Evolutionary conservation across 2,888 invertebrate species (phyloP).

Genomic region (Agriopis marginaria): DNA sequence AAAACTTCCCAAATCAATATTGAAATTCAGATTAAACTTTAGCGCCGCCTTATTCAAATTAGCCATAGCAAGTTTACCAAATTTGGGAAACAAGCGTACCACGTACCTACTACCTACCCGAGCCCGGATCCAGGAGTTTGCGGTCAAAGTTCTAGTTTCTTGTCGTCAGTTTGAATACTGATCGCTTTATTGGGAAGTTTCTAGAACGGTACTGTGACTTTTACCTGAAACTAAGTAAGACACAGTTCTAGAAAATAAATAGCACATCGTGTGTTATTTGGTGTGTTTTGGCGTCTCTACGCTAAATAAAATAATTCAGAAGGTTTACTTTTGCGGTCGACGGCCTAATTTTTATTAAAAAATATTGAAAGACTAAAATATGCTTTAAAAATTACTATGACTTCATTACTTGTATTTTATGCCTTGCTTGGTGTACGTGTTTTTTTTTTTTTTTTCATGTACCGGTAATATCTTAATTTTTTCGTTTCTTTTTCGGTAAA

Average conservation of each 20-base stretch:
- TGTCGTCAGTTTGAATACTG: slow-evolving; percentile 58
- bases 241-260: slow-evolving; percentile 21
- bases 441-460: too few relatives aligned
- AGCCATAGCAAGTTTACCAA: slow-evolving; percentile 59
- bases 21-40: slow-evolving; percentile 70
- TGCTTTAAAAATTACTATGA: too few relatives aligned
- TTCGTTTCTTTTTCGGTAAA: too few relatives aligned
- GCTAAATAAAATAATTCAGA: too few relatives aligned
- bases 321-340: too few relatives aligned
- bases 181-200: slow-evolving; percentile 54
- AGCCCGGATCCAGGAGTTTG: slow-evolving; percentile 50
- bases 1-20: slow-evolving; percentile 76
- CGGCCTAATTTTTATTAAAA: too few relatives aligned
- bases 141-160: slow-evolving; percentile 58
- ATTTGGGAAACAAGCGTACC: slow-evolving; percentile 59
- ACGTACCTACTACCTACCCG: slow-evolving; percentile 45
- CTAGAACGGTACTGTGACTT: slow-evolving; percentile 42
- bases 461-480: too few relatives aligned
- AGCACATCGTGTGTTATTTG: not conserved
- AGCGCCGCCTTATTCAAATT: slow-evolving; percentile 66
- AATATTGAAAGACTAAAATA: too few relatives aligned
- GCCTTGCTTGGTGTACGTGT: too few relatives aligned
- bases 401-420: too few relatives aligned
- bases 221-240: slow-evolving; percentile 26
- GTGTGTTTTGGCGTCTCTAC: too few relatives aligned